Base-by-base conservation (phyloP, 2,888 invertebrate genomes). In the Opisthograptis luteolata region DNA sequence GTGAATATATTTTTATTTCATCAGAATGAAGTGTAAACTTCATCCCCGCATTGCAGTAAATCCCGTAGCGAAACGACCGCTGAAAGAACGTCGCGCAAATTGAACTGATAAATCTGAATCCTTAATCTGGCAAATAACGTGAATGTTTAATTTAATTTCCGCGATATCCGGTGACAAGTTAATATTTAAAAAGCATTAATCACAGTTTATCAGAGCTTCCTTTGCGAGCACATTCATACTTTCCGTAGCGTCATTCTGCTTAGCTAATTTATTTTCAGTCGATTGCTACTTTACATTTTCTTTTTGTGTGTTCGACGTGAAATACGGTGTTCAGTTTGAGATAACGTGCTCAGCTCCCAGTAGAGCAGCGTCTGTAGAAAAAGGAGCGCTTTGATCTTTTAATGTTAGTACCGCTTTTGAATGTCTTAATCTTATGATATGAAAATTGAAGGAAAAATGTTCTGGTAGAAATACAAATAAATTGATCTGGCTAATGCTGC, bases 301-400 rank as follows among this genome's bases (percentile, higher is more conserved):
- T 56, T 57, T 53, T 49, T 35, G 32, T 46, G 35, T 44, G 40
- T 58, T 42, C 25, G 41, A 51, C 47, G 44, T 50, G 46, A 44
- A 40, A 50, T 40, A 50, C 44, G 39, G 41, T 22, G 12, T 27
- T 24, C 20, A 22, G 35, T 19, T 34, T 37, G 32, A 43, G 32
- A 44, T 50, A 44, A 34, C 39, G 30, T 40, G n/a, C 27, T n/a
- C 12, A 9, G 9, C 7, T 50, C 44, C 35, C 50, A 30, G 13
- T 13, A 19, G 50, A 40, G 17, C 15, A 35, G 27, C 28, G 43
- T n/a, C 13, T 8, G 14, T 10, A 44, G 35, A 44, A 43, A 39
- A 30, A 24, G 28, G 24, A 39, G 15, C 27, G 20, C 39, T 44
- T 35, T 44, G 22, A 44, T 24, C 25, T 48, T 36, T 22, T 35